Evolutionary conservation across 2,113 vertebrate genomes (phyloP).

Genomic region (Gulo gulo): DNA sequence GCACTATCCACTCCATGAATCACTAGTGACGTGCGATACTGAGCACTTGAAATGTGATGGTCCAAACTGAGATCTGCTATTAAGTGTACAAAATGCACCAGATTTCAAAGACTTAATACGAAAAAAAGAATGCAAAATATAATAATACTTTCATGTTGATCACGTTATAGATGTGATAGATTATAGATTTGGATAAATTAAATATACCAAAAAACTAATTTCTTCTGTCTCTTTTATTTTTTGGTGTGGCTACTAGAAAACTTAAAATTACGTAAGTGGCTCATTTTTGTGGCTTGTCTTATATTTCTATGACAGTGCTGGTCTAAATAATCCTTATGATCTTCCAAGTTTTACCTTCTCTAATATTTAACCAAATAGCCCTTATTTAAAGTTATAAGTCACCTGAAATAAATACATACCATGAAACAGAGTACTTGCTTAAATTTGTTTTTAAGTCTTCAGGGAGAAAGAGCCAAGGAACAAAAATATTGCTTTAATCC

Average conservation of each 20-base stretch:
- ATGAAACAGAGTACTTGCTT: not conserved
- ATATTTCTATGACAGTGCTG: not conserved
- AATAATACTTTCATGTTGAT: not conserved
- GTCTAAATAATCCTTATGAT: not conserved
- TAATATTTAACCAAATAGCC: not conserved
- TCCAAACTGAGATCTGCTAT: not conserved
- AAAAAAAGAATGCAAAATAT: not conserved
- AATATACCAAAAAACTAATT: not conserved
- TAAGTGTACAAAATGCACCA: not conserved
- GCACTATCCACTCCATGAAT: not conserved
- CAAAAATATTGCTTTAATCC: not conserved
- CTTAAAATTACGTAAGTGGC: not conserved
- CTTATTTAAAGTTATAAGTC: not conserved
- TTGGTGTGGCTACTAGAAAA: not conserved
- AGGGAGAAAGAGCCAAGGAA: not conserved
- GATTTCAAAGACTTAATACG: not conserved
- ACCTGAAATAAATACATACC: not conserved
- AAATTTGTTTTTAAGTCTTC: not conserved
- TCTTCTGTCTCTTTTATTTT: not conserved
- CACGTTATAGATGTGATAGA: not conserved
- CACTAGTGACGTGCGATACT: fast-evolving
- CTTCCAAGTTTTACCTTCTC: not conserved
- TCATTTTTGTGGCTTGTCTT: not conserved
- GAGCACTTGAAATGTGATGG: not conserved
- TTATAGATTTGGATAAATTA: not conserved